A percentile compares a stretch with the other conserved stretches of the same genome.
These are phyloP conservation scores for Hephaestus fuliginosus DNA, from an alignment of 2,797 vertebrate genomes.

Conservation along the genomic window DNA sequence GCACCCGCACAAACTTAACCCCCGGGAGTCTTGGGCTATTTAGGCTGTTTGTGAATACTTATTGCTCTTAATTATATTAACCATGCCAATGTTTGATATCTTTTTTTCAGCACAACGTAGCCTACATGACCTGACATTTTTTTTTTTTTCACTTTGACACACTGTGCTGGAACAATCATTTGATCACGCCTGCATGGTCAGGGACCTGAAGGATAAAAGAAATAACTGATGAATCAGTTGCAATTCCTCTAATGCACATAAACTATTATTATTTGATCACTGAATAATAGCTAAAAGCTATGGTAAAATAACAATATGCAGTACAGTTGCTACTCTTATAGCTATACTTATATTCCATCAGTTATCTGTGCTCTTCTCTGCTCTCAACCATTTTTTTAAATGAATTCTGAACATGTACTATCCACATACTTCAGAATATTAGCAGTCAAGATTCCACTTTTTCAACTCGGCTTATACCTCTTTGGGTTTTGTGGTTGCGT, in stretches of 20 bases:
- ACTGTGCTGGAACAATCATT: no score
- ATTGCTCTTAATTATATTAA: no score
- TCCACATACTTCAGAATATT: background rate
- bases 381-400: background rate
- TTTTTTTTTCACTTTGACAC: no score
- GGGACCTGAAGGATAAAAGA: background rate
- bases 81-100: no score
- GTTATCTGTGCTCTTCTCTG: background rate
- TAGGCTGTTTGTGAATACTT: no score
- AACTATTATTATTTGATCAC: constrained; percentile 15
- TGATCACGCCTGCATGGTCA: no score
- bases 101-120: no score
- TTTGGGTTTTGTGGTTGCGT: background rate
- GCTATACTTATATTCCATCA: background rate
- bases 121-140: no score
- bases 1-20: constrained; percentile 8
- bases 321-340: background rate
- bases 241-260: constrained; percentile 12
- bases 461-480: background rate
- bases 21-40: no score
- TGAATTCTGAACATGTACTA: background rate
- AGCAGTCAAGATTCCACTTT: background rate
- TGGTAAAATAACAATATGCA: background rate
- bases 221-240: constrained; percentile 10
- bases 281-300: background rate